phyloP scores from a whole-genome alignment of 2,888 invertebrate species.

The Ganaspis brasiliensis region DNA sequence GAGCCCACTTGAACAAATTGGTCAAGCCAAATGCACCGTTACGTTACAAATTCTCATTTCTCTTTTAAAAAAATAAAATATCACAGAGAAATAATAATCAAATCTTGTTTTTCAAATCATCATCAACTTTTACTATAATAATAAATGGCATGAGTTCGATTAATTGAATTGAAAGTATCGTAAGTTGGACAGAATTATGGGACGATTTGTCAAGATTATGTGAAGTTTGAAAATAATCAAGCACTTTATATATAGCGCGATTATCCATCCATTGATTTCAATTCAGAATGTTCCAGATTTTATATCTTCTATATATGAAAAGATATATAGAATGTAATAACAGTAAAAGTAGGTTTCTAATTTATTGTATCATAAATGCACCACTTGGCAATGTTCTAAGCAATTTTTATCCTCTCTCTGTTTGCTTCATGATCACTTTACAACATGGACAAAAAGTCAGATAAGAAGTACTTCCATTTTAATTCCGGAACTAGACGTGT shows the following conservation, averaged over 20 bases:
- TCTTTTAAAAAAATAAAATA: background rate
- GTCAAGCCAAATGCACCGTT: slow-evolving; percentile 21
- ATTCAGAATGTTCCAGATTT: background rate
- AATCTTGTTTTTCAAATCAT: background rate
- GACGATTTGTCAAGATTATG: background rate
- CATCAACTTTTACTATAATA: background rate
- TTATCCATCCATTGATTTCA: background rate
- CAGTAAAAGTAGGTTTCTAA: background rate
- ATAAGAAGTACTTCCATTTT: background rate
- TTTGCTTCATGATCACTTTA: background rate
- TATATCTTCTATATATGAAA: background rate
- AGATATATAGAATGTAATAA: background rate
- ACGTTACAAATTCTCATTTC: background rate
- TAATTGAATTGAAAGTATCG: slow-evolving; percentile 1
- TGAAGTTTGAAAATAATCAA: background rate
- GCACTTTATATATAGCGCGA: background rate
- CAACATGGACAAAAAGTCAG: background rate
- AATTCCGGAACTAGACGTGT: slow-evolving; percentile 23
- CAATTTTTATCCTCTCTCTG: background rate
- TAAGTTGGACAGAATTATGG: background rate
- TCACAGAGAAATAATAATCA: no score
- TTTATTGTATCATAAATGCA: slow-evolving; percentile 17
- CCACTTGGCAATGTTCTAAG: background rate
- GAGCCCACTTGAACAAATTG: background rate
- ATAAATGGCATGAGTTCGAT: background rate